Evolutionary conservation across 2,113 vertebrate species (phyloP), one percentile per base, ranked within the genome.

Genomic region (Solea senegalensis): DNA sequence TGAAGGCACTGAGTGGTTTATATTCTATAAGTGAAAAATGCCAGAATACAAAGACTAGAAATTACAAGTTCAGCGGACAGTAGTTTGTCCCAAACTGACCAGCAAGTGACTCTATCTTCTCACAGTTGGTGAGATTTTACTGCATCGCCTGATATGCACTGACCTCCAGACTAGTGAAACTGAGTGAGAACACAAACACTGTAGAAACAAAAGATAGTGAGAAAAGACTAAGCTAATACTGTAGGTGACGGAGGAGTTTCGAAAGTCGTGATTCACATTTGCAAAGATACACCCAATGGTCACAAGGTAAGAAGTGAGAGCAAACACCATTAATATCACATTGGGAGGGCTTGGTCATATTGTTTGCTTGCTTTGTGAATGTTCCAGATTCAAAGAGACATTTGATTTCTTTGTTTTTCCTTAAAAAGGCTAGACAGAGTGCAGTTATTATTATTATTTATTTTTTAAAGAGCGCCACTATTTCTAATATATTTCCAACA

Each of bases 251-350:
- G 40, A 66, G 65, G 46, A 65, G 72, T 89, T 78, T 84, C 68
- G 78, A 80, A 74, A 82, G 72, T 45, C 40, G 60, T 86, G 71
- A 88, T 61, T 90, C 78, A 83, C 76, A 87, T 76, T 62, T 81
- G 65, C 59, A 64, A 69, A 39, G 75, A 79, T 82, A 89, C 73
- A 13, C 80, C 86, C 74, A 67, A 55, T 60, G 65, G 82, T 86
- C 80, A 87, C 76, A 75, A 16, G 63, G 73, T 73, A 63, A 83
- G 55, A 85, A 65, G 84, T 74, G 75, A 89, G 82, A 68, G 85
- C 80, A 88, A 88, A 91, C 88, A 90, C 57, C 77, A 90, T 89
- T 87, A 80, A 80, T 84, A 71, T 71, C 4, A 7, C 78, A 80
- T 84, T 13, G 13, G 75, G 69, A 70, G 59, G 72, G 82, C 55